Evolutionary conservation across 2,797 vertebrate species (phyloP).

Genomic region (Aplochiton taeniatus): DNA sequence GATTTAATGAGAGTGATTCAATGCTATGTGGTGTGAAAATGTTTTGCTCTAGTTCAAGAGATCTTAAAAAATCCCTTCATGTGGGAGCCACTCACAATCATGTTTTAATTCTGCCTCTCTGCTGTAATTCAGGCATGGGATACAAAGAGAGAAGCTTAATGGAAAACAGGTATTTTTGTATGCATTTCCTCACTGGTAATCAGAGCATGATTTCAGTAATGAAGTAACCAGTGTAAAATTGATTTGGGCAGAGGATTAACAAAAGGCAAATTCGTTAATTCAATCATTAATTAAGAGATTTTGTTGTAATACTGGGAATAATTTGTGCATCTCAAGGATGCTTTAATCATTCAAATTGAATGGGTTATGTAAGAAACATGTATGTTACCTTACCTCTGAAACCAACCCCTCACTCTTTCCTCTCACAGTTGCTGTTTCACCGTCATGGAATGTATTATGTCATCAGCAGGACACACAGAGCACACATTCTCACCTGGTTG

Average conservation of each 20-base stretch:
- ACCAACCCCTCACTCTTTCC: slow-evolving; percentile 41
- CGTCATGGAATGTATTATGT: slow-evolving; percentile 79
- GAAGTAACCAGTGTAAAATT: background rate
- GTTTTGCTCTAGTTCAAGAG: background rate
- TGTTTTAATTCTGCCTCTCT: slow-evolving; percentile 1
- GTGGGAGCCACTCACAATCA: background rate
- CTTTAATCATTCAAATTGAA: background rate
- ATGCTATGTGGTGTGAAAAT: slow-evolving; percentile 10
- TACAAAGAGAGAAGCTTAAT: background rate
- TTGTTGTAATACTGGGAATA: no score
- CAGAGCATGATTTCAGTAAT: background rate
- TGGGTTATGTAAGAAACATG: background rate
- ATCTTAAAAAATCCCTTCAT: background rate
- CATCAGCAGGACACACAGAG: slow-evolving; percentile 56
- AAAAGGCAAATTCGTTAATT: background rate
- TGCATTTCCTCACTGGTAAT: background rate
- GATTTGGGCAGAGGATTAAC: no score
- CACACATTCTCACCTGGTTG: slow-evolving; percentile 76
- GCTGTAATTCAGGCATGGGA: background rate
- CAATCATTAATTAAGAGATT: background rate
- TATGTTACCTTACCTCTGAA: background rate
- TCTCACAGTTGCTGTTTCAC: slow-evolving; percentile 45
- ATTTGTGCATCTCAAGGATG: no score
- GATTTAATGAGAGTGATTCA: slow-evolving; percentile 25
- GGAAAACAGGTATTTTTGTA: background rate